Percentiles rank a stretch among this genome's conserved stretches.
Evolutionary conservation across 2,888 invertebrate genomes (phyloP).

Genomic region (Cheilosia vernalis): DNA sequence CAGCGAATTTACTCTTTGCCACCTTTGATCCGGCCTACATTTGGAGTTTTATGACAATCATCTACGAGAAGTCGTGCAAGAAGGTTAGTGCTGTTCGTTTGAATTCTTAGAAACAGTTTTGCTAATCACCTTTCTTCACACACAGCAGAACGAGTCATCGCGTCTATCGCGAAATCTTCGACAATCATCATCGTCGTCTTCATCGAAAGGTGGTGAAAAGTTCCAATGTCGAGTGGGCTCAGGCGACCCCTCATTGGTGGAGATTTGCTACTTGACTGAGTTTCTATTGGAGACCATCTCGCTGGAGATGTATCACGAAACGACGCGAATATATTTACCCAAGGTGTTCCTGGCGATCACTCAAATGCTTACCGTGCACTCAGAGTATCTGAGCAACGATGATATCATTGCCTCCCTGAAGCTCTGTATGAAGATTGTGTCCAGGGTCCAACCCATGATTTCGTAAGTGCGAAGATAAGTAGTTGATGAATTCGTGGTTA

Average conservation of each 20-base stretch:
- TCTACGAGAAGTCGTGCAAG: slow-evolving; percentile 86
- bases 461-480: slow-evolving; percentile 78
- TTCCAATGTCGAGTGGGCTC: slow-evolving; percentile 85
- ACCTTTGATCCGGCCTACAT: slow-evolving; percentile 93
- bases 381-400: slow-evolving; percentile 82
- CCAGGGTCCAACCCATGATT: slow-evolving; percentile 89
- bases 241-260: slow-evolving; percentile 87
- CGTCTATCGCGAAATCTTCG: slow-evolving; percentile 70
- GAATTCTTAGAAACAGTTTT: background rate
- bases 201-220: slow-evolving; percentile 78
- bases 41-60: slow-evolving; percentile 90
- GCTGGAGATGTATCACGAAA: slow-evolving; percentile 90
- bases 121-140: background rate
- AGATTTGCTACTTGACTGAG: slow-evolving; percentile 89
- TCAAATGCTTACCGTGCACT: slow-evolving; percentile 85
- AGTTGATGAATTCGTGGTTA: slow-evolving; percentile 1
- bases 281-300: slow-evolving; percentile 90
- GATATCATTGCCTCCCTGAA: slow-evolving; percentile 88
- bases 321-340: slow-evolving; percentile 91
- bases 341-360: slow-evolving; percentile 88
- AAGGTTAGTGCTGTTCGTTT: slow-evolving; percentile 76
- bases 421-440: slow-evolving; percentile 89
- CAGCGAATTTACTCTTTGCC: slow-evolving; percentile 92
- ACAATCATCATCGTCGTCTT: slow-evolving; percentile 73
- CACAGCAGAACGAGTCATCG: slow-evolving; percentile 64